Evolutionary conservation across 2,797 vertebrate genomes (phyloP).

Genomic region (Ciconia nigra): DNA sequence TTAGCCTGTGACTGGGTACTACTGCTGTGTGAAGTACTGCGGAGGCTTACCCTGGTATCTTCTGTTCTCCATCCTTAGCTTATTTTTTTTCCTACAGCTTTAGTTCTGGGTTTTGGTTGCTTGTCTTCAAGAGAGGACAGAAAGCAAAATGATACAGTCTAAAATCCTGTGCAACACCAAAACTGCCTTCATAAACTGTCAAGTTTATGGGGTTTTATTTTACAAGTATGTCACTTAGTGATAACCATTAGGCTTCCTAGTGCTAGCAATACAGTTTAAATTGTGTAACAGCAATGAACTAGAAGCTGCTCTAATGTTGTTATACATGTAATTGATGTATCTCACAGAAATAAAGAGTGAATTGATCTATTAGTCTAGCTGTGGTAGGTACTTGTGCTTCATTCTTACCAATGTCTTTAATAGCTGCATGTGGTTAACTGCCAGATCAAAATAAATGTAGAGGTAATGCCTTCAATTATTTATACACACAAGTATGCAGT

Average conservation of each 20-base stretch:
- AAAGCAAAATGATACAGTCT: not conserved
- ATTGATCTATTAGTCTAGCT: not conserved
- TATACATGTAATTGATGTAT: not conserved
- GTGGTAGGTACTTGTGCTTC: not conserved
- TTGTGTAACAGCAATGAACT: not conserved
- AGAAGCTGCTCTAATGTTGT: not conserved
- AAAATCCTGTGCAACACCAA: not conserved
- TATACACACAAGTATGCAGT: not conserved
- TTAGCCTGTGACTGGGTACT: too few species aligned
- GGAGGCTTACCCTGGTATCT: not conserved
- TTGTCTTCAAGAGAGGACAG: not conserved
- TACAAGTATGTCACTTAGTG: not conserved
- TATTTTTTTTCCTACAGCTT: not conserved
- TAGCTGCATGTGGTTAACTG: not conserved
- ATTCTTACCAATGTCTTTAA: not conserved
- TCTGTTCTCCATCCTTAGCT: not conserved
- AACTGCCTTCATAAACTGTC: not conserved
- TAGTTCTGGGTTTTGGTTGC: too few species aligned
- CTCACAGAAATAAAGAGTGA: not conserved
- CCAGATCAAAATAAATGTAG: not conserved
- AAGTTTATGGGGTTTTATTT: not conserved
- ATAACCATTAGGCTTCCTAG: not conserved
- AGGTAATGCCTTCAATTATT: not conserved
- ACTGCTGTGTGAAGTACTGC: rapidly evolving
- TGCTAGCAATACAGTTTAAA: not conserved